Percentiles rank a stretch among this genome's conserved stretches.
These are phyloP conservation scores for Drosophila anceps DNA, from an alignment of 2,888 invertebrate species.

Conservation along the genomic window DNA sequence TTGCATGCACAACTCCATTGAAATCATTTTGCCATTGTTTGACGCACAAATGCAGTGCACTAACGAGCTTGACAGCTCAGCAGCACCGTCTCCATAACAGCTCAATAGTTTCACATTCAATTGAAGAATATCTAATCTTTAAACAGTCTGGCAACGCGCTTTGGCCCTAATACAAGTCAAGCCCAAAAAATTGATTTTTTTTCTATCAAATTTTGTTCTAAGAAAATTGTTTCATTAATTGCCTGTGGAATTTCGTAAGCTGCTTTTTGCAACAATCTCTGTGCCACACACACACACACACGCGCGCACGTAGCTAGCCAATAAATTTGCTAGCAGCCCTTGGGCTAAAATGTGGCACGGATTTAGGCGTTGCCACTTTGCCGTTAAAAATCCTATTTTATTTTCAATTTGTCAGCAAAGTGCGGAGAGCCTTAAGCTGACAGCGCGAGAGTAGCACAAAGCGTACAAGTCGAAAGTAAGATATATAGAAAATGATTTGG, in stretches of 20 bases:
- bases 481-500: constrained; percentile 6
- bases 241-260: constrained; percentile 9
- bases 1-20: constrained; percentile 34
- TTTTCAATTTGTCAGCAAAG: constrained; percentile 72
- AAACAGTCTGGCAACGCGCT: background rate
- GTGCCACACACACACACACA: constrained; percentile 1
- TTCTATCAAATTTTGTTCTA: background rate
- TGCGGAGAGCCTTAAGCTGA: constrained; percentile 50
- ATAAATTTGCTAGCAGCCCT: constrained; percentile 55
- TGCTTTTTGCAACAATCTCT: background rate
- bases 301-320: constrained; percentile 35
- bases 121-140: background rate
- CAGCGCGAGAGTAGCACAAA: constrained; percentile 19
- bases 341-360: constrained; percentile 45
- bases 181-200: background rate
- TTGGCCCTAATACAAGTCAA: background rate
- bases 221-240: constrained; percentile 30
- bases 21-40: constrained; percentile 44
- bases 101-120: constrained; percentile 1
- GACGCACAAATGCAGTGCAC: constrained; percentile 32
- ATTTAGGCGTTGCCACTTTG: constrained; percentile 62
- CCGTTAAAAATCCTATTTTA: constrained; percentile 76
- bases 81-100: constrained; percentile 16
- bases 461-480: background rate
- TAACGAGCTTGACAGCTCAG: constrained; percentile 6